Evolutionary conservation across 2,888 invertebrate species (phyloP).

Genomic region (Pteria penguin): DNA sequence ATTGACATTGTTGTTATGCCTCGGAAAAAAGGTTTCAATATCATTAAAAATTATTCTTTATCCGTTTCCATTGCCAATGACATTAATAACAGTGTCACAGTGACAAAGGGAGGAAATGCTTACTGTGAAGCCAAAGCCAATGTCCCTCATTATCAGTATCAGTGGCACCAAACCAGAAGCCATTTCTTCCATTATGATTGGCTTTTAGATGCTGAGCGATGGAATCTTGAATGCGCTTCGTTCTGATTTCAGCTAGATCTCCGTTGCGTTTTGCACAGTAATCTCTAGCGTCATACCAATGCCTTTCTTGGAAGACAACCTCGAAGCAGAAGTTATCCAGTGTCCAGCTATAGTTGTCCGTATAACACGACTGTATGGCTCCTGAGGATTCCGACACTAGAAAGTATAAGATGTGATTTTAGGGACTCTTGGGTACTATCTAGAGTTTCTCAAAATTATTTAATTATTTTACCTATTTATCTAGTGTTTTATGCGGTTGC

Average conservation of each 20-base stretch:
- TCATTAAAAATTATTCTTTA: too few species aligned
- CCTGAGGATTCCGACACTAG: neutral
- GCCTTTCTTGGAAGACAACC: constrained; percentile 56
- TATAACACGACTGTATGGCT: neutral
- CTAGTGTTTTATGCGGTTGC: too few species aligned
- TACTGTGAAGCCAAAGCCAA: constrained; percentile 72
- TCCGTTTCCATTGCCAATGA: too few species aligned
- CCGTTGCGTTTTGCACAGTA: constrained; percentile 58
- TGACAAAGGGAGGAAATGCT: too few species aligned
- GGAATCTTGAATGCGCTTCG: constrained; percentile 60
- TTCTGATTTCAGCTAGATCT: constrained; percentile 59
- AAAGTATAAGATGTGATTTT: too few species aligned
- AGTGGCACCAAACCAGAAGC: constrained; percentile 75
- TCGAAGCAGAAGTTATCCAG: constrained; percentile 54
- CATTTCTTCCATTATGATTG: constrained; percentile 64
- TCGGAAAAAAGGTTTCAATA: too few species aligned
- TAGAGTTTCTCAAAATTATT: too few species aligned
- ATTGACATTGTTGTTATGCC: too few species aligned
- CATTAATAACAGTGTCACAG: too few species aligned
- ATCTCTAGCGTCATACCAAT: constrained; percentile 62
- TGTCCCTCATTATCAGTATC: constrained; percentile 62
- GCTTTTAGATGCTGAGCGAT: constrained; percentile 43
- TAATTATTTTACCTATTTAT: too few species aligned
- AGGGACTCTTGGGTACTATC: too few species aligned
- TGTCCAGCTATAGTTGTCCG: neutral